phyloP scores from a whole-genome alignment of 2,113 vertebrate species.

The Psilopsiagon aymara region DNA sequence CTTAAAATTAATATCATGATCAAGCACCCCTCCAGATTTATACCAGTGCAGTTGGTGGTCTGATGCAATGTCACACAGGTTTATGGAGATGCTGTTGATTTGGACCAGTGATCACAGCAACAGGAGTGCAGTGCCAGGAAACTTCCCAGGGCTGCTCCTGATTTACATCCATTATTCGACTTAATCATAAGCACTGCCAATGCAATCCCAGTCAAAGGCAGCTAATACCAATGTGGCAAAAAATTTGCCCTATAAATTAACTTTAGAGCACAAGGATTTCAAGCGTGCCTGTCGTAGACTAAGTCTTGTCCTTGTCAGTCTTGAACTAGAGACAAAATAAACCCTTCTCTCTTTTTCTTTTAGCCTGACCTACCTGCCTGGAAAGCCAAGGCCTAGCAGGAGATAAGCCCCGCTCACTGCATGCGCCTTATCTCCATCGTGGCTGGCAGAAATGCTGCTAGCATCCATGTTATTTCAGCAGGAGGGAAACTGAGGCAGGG shows the following conservation, averaged over 20 bases:
- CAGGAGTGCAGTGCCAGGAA: not conserved
- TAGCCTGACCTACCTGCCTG: not conserved
- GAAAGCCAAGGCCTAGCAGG: not conserved
- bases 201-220: not conserved
- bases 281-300: not conserved
- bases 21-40: not conserved
- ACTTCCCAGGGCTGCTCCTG: not conserved
- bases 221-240: not conserved
- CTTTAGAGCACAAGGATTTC: not conserved
- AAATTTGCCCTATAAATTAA: not conserved
- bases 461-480: too few relatives aligned
- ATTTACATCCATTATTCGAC: not conserved
- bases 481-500: not conserved
- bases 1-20: not conserved
- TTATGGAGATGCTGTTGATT: not conserved
- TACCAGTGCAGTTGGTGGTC: rapidly evolving
- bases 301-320: conserved; percentile 7
- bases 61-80: not conserved
- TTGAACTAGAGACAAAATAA: not conserved
- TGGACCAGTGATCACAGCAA: not conserved
- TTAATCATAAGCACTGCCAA: not conserved
- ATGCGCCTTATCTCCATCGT: rapidly evolving
- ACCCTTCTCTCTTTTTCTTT: not conserved
- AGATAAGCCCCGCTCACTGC: not conserved
- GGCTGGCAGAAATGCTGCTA: not conserved